phyloP scores from a whole-genome alignment of 2,888 invertebrate genomes.

The Notodonta ziczac region DNA sequence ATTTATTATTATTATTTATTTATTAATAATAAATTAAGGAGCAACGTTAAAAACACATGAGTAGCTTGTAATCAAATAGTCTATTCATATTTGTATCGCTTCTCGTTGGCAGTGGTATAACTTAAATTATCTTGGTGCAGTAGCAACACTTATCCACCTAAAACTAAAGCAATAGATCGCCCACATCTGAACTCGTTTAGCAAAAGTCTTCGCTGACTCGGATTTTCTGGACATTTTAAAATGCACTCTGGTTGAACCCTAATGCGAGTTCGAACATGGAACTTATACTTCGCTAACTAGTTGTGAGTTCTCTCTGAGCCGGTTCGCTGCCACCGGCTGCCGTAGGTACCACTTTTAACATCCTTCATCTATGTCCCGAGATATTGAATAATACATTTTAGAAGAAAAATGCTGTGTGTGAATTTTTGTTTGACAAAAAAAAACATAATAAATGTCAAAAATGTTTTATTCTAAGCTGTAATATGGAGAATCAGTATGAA shows the following conservation, averaged over 20 bases:
- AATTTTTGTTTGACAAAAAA: too few relatives aligned
- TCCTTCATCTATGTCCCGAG: conserved; percentile 18
- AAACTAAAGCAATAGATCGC: conserved; percentile 16
- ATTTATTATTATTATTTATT: too few relatives aligned
- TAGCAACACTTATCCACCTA: not conserved
- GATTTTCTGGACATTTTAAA: conserved; percentile 49
- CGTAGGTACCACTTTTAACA: conserved; percentile 40
- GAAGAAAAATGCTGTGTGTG: not conserved
- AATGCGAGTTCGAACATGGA: conserved; percentile 64
- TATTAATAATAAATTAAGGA: too few relatives aligned
- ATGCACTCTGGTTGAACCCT: conserved; percentile 50
- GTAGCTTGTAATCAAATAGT: too few relatives aligned
- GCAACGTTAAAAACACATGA: too few relatives aligned
- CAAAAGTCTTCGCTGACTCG: conserved; percentile 27
- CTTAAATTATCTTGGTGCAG: not conserved
- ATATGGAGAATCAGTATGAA: too few relatives aligned
- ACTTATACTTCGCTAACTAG: conserved; percentile 67
- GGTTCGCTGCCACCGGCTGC: conserved; percentile 58
- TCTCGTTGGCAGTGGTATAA: too few relatives aligned
- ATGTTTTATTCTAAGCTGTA: too few relatives aligned
- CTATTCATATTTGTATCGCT: too few relatives aligned
- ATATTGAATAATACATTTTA: conserved; percentile 40
- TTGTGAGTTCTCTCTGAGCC: conserved; percentile 58
- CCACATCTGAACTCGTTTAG: conserved; percentile 16
- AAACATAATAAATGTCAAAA: too few relatives aligned